These are phyloP conservation scores for Trissolcus japonicus DNA, from an alignment of 2,888 invertebrate genomes.

Conservation along the genomic window DNA sequence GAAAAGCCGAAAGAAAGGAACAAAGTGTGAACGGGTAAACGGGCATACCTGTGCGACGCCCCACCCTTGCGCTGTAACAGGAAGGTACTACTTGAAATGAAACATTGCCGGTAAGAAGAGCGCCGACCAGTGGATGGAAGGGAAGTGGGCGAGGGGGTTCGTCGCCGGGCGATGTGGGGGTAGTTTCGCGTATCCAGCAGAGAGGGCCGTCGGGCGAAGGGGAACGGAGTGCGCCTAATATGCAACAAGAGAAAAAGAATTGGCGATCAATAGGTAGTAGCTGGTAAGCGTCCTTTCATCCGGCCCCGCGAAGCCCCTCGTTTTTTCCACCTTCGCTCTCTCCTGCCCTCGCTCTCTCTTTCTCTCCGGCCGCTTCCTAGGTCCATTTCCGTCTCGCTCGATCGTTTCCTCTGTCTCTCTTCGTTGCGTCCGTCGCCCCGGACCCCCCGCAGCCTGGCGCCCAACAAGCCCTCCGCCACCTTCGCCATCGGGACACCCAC, in stretches of 20 bases:
- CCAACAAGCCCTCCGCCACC: slow-evolving; percentile 61
- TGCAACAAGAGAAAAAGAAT: slow-evolving; percentile 77
- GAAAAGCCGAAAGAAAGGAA: slow-evolving; percentile 29
- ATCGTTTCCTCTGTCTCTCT: slow-evolving; percentile 38
- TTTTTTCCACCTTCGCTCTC: slow-evolving; percentile 66
- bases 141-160: slow-evolving; percentile 59
- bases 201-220: slow-evolving; percentile 60
- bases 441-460: slow-evolving; percentile 65
- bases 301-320: slow-evolving; percentile 69
- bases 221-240: slow-evolving; percentile 75
- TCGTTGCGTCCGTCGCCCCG: slow-evolving; percentile 60
- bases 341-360: slow-evolving; percentile 20
- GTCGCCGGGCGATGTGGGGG: slow-evolving; percentile 64
- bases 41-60: slow-evolving; percentile 57
- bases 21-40: slow-evolving; percentile 22
- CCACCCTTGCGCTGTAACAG: slow-evolving; percentile 66
- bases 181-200: slow-evolving; percentile 58
- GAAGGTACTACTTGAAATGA: slow-evolving; percentile 70
- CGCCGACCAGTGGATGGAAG: slow-evolving; percentile 61
- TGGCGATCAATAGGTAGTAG: slow-evolving; percentile 77
- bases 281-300: slow-evolving; percentile 76
- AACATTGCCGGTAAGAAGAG: slow-evolving; percentile 72
- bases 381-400: slow-evolving; percentile 45
- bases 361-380: slow-evolving; percentile 29
- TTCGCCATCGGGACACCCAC: slow-evolving; percentile 59